A percentile compares a stretch with the other conserved stretches of the same genome.
Conservation (phyloP, 2,797 vertebrate genomes). For the Margarornis squamiger region DNA sequence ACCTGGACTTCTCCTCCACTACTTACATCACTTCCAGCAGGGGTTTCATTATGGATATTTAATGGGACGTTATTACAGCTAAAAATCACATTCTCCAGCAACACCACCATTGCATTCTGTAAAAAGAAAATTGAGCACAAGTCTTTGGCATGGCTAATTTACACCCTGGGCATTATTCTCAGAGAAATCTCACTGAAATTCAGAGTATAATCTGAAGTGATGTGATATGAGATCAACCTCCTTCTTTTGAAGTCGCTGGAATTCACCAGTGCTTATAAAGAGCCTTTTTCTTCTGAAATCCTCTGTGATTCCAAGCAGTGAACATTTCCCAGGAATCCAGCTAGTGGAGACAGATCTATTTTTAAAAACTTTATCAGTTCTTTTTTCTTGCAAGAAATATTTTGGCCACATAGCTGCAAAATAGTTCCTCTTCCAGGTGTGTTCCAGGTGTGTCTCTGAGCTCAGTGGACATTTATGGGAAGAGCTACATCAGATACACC, state of each 20-base stretch:
- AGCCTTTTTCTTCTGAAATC: background rate
- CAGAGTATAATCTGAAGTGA: background rate
- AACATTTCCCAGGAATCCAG: background rate
- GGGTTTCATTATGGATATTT: background rate
- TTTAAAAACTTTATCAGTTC: background rate
- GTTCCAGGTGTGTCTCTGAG: background rate
- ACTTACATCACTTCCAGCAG: background rate
- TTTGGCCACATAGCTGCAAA: background rate
- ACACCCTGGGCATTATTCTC: background rate
- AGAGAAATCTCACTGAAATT: background rate
- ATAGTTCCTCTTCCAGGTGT: background rate
- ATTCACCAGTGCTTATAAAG: background rate
- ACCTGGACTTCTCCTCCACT: background rate
- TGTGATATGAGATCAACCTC: background rate
- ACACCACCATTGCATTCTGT: rapidly evolving
- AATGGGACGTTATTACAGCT: background rate
- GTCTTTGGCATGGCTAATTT: background rate
- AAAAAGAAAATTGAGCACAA: background rate
- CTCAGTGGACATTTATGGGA: background rate
- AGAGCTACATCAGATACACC: background rate
- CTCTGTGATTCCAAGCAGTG: background rate
- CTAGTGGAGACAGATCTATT: background rate
- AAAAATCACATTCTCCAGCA: background rate
- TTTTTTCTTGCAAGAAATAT: background rate
- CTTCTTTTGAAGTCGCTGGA: background rate